Percentiles rank a stretch among this genome's conserved stretches.
Conservation (phyloP, 2,113 vertebrate species). For the Halcyon senegalensis region DNA sequence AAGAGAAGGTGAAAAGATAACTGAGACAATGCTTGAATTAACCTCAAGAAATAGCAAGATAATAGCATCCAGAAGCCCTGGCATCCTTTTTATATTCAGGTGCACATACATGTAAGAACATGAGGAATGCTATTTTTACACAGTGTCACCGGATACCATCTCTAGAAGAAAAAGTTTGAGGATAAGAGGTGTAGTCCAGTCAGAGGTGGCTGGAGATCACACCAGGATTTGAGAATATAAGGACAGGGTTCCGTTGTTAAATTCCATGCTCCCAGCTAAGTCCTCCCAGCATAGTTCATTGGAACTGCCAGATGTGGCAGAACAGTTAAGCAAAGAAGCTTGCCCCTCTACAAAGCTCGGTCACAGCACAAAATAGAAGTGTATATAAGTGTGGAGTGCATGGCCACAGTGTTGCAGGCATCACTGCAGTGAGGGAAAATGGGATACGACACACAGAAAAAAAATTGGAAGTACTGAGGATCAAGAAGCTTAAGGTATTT, state of each 20-base stretch:
- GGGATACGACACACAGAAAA: not conserved
- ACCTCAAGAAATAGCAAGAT: not conserved
- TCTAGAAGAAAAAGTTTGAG: not conserved
- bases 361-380: not conserved
- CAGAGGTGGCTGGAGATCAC: not conserved
- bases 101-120: not conserved
- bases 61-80: not conserved
- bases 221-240: not conserved
- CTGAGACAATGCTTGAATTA: not conserved
- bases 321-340: not conserved
- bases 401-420: not conserved
- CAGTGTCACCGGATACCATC: not conserved
- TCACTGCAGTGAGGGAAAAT: not conserved
- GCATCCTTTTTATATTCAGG: not conserved
- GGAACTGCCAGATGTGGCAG: not conserved
- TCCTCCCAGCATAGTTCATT: not conserved
- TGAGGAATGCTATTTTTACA: not conserved
- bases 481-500: rapidly evolving
- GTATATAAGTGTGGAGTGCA: not conserved
- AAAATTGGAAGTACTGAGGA: not conserved
- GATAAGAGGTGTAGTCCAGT: not conserved
- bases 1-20: not conserved
- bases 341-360: not conserved
- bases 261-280: not conserved
- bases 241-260: not conserved